phyloP scores from a whole-genome alignment of 2,797 vertebrate species.

The Danio kyathit region DNA sequence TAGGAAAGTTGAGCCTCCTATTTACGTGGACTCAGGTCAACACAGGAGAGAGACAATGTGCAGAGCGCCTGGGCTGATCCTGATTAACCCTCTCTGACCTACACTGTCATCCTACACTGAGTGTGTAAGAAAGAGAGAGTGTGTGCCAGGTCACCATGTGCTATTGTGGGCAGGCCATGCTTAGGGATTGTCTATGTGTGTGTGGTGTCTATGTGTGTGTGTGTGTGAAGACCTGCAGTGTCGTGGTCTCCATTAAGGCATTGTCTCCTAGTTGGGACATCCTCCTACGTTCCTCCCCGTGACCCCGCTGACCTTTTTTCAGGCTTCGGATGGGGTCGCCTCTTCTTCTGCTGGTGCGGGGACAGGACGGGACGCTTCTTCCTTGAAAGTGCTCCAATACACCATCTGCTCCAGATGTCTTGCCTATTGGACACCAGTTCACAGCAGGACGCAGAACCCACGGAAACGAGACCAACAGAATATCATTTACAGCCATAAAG shows the following conservation, averaged over 20 bases:
- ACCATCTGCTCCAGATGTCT: slow-evolving; percentile 54
- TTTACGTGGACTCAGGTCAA: slow-evolving; percentile 21
- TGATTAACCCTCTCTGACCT: slow-evolving; percentile 71
- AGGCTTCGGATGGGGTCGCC: slow-evolving; percentile 1
- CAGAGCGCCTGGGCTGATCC: slow-evolving; percentile 67
- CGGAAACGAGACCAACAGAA: slow-evolving; percentile 21
- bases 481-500: slow-evolving; percentile 22
- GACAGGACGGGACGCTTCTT: neutral
- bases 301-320: slow-evolving; percentile 50
- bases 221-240: slow-evolving; percentile 24
- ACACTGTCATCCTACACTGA: slow-evolving; percentile 37
- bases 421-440: slow-evolving; percentile 36
- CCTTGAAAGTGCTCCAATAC: slow-evolving; percentile 31
- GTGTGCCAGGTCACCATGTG: slow-evolving; percentile 44
- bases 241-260: slow-evolving; percentile 53
- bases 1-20: slow-evolving; percentile 31
- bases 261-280: slow-evolving; percentile 28
- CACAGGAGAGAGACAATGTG: slow-evolving; percentile 54
- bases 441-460: slow-evolving; percentile 3
- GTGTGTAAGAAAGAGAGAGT: slow-evolving; percentile 48
- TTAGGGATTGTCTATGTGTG: slow-evolving; percentile 18
- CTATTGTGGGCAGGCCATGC: slow-evolving; percentile 31
- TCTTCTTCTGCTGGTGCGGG: slow-evolving; percentile 20
- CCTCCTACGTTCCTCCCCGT: slow-evolving; percentile 29
- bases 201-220: neutral